Evolutionary conservation across 2,888 invertebrate genomes (phyloP), one percentile per base, ranked within the genome.

Genomic region (Stegophylla sp.): DNA sequence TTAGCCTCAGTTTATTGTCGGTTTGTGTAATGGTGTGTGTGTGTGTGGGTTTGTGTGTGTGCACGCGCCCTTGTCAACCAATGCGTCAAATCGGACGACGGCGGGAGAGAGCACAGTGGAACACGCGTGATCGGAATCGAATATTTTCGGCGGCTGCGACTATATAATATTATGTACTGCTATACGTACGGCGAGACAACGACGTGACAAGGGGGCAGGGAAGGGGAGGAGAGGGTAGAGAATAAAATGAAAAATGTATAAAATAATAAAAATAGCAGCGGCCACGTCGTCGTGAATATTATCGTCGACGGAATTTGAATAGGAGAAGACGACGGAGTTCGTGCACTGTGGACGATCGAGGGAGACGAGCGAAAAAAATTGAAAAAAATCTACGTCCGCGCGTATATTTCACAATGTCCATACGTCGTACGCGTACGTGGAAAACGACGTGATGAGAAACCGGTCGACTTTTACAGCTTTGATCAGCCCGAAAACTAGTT

Each of bases 111-210:
- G n/a, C 51, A 17, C 67, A 17, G 23, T 23, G 17, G 51, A 51
- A 34, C 28, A 20, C 56, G 23, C 71, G 71, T 71, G 71, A 71
- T 56, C 71, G 56, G 71, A 71, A 71, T 71, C n/a, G 23, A 41
- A 71, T 56, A 71, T 71, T 56, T 56, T 71, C 41, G 34, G 34
- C 34, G 69, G n/a, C 69, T 23, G 20, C 23, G 56, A 56, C 23
- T 23, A 20, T 53, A 53, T 15, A 15, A 10, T 53, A 53, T 0
- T 20, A 4, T 3, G 20, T 56, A 56, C 12, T 5, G 3, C 4
- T 34, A 7, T 34, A 7, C n/a, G 34, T 34, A 12, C 23, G 23
- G 56, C 12, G 23, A 2, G 23, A 34, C 34, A 10, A n/a, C 56
- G 23, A n/a, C 56, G 12, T 23, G 1, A 34, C 34, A 34, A 7